phyloP scores from a whole-genome alignment of 2,113 vertebrate genomes.

The Coryphaenoides rupestris region DNA sequence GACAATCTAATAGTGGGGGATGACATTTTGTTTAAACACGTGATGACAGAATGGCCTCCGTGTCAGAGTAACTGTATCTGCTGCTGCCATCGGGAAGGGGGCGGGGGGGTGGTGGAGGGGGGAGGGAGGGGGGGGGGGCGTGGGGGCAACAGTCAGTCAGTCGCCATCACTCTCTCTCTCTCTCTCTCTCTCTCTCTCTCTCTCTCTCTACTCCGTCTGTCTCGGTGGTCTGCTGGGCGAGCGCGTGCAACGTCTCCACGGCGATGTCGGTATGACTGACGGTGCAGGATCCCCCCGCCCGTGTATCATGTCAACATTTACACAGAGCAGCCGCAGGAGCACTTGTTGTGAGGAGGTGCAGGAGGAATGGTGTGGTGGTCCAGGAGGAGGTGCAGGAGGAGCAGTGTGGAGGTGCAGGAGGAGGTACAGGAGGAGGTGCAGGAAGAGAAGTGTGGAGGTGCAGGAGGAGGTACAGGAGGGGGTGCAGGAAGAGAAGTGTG shows the following conservation, averaged over 20 bases:
- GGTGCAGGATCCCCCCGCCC: slow-evolving; percentile 61
- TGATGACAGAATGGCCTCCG: slow-evolving; percentile 70
- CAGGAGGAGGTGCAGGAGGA: no score
- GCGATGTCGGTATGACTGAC: slow-evolving; percentile 63
- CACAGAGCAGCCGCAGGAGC: slow-evolving; percentile 55
- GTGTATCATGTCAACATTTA: slow-evolving; percentile 73
- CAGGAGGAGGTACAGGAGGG: no score
- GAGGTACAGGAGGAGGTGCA: no score
- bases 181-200: no score
- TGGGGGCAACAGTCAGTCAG: slow-evolving; percentile 40
- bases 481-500: no score
- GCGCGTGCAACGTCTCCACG: slow-evolving; percentile 54
- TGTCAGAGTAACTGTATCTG: slow-evolving; percentile 64
- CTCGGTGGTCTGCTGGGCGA: slow-evolving; percentile 55
- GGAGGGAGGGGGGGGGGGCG: no score
- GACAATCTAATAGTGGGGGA: slow-evolving; percentile 69
- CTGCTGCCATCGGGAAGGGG: slow-evolving; percentile 42
- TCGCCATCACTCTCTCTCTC: slow-evolving; percentile 67
- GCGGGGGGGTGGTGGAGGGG: no score
- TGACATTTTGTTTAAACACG: slow-evolving; percentile 72
- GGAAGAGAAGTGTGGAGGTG: no score
- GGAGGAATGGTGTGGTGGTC: slow-evolving; percentile 4
- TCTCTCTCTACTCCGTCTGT: slow-evolving; percentile 63
- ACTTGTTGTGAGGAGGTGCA: slow-evolving; percentile 10
- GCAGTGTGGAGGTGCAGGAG: neutral